A percentile compares a stretch with the other conserved stretches of the same genome.
Evolutionary conservation across 2,888 invertebrate genomes (phyloP).

Genomic region (Agrilus mali): DNA sequence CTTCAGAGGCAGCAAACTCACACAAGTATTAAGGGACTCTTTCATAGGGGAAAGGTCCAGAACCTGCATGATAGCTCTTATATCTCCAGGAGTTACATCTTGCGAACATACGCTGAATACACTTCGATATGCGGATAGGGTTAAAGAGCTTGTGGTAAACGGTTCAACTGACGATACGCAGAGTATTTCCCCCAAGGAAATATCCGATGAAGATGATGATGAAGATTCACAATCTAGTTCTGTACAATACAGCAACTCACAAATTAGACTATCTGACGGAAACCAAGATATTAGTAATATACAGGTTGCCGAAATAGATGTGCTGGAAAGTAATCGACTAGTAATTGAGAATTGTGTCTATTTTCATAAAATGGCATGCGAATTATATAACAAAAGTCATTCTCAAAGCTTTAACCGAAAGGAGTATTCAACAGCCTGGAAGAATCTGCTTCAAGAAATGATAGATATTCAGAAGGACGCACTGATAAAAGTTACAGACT

Average conservation of each 20-base stretch:
- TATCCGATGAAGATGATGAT: conserved; percentile 1
- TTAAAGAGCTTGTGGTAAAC: conserved; percentile 72
- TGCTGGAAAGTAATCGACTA: conserved; percentile 79
- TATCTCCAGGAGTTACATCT: conserved; percentile 90
- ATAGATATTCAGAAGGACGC: conserved; percentile 28
- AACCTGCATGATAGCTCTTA: conserved; percentile 99
- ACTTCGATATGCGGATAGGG: conserved; percentile 92
- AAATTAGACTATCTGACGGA: conserved; percentile 1
- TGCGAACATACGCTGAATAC: conserved; percentile 98
- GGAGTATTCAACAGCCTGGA: conserved; percentile 27
- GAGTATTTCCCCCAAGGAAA: neutral
- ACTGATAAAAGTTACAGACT: conserved; percentile 24
- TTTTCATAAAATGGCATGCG: conserved; percentile 60
- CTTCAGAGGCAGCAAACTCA: conserved; percentile 93
- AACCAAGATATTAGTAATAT: conserved; percentile 48
- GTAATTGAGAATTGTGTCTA: conserved; percentile 60
- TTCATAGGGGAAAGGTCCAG: conserved; percentile 97
- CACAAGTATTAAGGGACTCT: conserved; percentile 89
- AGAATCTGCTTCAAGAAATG: conserved; percentile 25
- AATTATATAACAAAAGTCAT: conserved; percentile 66
- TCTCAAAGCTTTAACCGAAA: conserved; percentile 88
- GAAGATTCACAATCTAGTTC: neutral
- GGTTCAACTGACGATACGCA: conserved; percentile 15
- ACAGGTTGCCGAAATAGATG: conserved; percentile 80
- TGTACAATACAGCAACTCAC: conserved; percentile 1